Conservation (phyloP, 2,797 vertebrate species). For the Typhlichthys eigenmanni region DNA sequence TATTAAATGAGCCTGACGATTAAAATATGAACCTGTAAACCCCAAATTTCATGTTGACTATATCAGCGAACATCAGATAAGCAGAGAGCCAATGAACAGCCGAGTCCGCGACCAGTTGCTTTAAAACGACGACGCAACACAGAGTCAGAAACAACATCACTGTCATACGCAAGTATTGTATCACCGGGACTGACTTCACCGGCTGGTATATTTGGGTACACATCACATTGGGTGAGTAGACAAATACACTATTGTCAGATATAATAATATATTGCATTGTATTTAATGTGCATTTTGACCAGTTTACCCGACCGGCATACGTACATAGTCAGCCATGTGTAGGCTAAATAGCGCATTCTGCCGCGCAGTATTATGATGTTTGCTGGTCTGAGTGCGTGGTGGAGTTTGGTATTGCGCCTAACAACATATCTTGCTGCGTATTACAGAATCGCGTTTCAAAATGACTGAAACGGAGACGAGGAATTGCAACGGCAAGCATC, state of each 20-base stretch:
- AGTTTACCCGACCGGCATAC: neutral
- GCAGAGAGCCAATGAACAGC: constrained; percentile 81
- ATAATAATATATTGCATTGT: neutral
- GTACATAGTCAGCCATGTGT: neutral
- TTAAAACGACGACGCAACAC: constrained; percentile 47
- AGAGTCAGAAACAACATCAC: constrained; percentile 12
- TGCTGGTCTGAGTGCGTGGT: neutral
- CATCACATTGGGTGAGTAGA: constrained; percentile 17
- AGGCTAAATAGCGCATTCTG: neutral
- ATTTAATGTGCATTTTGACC: neutral
- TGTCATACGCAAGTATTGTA: neutral
- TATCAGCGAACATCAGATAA: constrained; percentile 79
- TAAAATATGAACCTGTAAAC: neutral
- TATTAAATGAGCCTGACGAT: neutral
- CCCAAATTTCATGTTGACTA: neutral
- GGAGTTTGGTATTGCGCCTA: constrained; percentile 11
- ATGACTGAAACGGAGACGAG: constrained; percentile 62
- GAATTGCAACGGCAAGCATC: constrained; percentile 43
- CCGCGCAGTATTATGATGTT: neutral
- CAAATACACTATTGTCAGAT: neutral
- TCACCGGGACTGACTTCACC: neutral
- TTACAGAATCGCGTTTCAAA: constrained; percentile 24
- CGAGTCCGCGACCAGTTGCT: constrained; percentile 73
- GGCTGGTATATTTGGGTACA: neutral
- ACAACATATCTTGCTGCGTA: constrained; percentile 4